Evolutionary conservation across 1,140 invertebrate genomes (phyloP).

Genomic region (Diuraphis noxia): DNA sequence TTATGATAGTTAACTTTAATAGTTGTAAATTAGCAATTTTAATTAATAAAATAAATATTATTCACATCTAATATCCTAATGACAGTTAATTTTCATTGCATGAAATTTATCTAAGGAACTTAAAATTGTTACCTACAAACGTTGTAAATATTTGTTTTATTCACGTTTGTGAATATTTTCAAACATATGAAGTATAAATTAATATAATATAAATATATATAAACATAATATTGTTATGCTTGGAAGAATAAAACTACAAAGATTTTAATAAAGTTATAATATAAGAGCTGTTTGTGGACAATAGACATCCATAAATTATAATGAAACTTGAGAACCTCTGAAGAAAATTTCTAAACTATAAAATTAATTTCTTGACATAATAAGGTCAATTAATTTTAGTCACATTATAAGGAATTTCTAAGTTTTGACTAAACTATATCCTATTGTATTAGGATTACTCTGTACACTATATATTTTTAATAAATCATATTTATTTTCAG

Average conservation of each 20-base stretch:
- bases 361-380: neutral
- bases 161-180: too few relatives aligned
- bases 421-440: neutral
- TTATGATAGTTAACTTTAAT: neutral
- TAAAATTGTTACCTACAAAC: neutral
- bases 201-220: neutral
- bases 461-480: neutral
- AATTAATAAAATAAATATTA: neutral
- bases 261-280: neutral
- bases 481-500: neutral
- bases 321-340: too few relatives aligned
- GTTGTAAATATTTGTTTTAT: neutral
- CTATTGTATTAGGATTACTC: neutral
- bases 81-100: neutral
- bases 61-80: neutral
- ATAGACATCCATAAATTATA: conserved; percentile 10
- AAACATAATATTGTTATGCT: neutral
- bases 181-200: neutral
- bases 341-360: neutral
- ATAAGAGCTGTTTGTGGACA: neutral
- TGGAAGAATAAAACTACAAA: neutral
- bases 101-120: neutral
- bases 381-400: conserved; percentile 1
- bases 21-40: neutral
- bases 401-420: neutral